Conservation (phyloP, 2,888 invertebrate genomes). For the Sycophila texana region DNA sequence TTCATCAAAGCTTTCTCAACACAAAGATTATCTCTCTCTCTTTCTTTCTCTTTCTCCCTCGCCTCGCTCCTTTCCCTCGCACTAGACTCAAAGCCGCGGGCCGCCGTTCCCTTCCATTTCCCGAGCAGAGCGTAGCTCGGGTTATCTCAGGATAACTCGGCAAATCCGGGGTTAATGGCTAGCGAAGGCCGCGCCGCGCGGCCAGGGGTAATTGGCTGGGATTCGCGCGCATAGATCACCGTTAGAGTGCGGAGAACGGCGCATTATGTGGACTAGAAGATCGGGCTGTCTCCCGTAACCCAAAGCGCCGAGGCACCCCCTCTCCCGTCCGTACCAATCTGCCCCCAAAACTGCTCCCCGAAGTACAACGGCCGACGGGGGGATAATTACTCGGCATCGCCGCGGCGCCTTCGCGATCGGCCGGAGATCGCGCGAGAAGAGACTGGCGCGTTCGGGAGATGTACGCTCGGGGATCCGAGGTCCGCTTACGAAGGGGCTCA, state of each 20-base stretch:
- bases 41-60: not conserved
- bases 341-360: slow-evolving; percentile 22
- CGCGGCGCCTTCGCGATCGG: slow-evolving; percentile 9
- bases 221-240: slow-evolving; percentile 45
- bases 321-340: not conserved
- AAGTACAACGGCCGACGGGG: slow-evolving; percentile 30
- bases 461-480: not conserved
- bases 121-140: slow-evolving; percentile 19
- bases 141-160: slow-evolving; percentile 37
- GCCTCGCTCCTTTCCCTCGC: not conserved
- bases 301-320: not conserved
- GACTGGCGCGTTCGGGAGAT: not conserved
- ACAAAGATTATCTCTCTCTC: not conserved
- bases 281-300: not conserved
- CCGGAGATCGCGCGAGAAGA: slow-evolving; percentile 11
- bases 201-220: slow-evolving; percentile 36
- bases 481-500: too few species aligned
- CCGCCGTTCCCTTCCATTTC: slow-evolving; percentile 43
- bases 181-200: not conserved
- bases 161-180: slow-evolving; percentile 51
- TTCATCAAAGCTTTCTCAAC: slow-evolving; percentile 26
- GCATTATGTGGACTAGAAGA: slow-evolving; percentile 38
- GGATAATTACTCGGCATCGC: slow-evolving; percentile 29
- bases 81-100: not conserved
- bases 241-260: slow-evolving; percentile 31